These are phyloP conservation scores for Halcyon chelicuti DNA, from an alignment of 2,797 vertebrate genomes.

Conservation along the genomic window DNA sequence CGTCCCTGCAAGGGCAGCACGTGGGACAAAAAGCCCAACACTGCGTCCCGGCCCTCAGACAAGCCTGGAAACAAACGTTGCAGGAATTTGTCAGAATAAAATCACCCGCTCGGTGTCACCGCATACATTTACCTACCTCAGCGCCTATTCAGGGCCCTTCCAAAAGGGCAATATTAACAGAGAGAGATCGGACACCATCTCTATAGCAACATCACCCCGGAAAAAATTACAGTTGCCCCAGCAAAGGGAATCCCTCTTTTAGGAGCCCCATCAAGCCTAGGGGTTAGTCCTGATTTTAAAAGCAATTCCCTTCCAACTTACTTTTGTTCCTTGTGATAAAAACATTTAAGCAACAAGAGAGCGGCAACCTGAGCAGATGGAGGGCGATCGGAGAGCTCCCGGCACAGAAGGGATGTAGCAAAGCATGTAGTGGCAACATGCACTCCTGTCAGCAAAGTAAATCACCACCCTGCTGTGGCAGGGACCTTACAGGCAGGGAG, in stretches of 20 bases:
- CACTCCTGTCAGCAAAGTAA: conserved; percentile 76
- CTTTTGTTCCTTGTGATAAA: conserved; percentile 76
- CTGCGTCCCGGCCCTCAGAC: conserved; percentile 92
- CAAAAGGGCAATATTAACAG: conserved; percentile 86
- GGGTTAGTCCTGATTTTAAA: neutral
- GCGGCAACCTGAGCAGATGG: conserved; percentile 63
- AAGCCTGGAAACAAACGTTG: conserved; percentile 97
- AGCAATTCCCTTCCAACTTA: neutral
- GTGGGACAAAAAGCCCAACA: conserved; percentile 92
- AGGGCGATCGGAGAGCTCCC: conserved; percentile 41
- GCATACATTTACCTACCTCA: conserved; percentile 99
- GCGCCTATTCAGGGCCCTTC: conserved; percentile 88
- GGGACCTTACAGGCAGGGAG: conserved; percentile 46
- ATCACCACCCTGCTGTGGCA: neutral
- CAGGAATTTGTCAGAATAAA: conserved; percentile 93
- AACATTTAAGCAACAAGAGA: conserved; percentile 74
- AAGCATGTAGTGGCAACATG: conserved; percentile 61
- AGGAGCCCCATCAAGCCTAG: neutral
- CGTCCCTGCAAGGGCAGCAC: conserved; percentile 87
- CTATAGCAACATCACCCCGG: conserved; percentile 86
- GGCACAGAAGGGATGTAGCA: conserved; percentile 63
- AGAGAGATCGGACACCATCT: conserved; percentile 83
- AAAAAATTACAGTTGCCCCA: conserved; percentile 79
- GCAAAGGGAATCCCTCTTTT: conserved; percentile 63
- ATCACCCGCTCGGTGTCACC: conserved; percentile 97